A percentile compares a stretch with the other conserved stretches of the same genome.
Evolutionary conservation across 2,113 vertebrate genomes (phyloP).

Genomic region (Aepyceros melampus): DNA sequence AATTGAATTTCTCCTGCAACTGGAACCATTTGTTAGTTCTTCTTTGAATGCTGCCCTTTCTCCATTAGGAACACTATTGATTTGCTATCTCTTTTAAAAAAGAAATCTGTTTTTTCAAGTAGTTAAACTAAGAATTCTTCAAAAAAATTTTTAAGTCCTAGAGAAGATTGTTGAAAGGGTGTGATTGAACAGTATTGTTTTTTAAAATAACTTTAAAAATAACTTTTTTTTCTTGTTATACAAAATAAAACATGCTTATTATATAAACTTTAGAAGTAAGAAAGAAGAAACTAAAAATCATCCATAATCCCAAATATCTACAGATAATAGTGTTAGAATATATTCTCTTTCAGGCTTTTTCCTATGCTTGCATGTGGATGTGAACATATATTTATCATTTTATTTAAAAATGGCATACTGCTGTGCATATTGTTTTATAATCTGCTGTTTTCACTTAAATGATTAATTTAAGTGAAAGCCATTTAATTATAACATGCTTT

Average conservation of each 20-base stretch:
- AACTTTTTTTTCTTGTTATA: not conserved
- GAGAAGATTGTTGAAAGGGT: conserved; percentile 14
- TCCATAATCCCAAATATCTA: not conserved
- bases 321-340: not conserved
- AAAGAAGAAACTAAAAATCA: conserved; percentile 29
- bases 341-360: not conserved
- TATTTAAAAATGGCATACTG: not conserved
- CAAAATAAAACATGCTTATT: not conserved
- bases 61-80: conserved; percentile 47
- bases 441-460: not conserved
- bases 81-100: conserved; percentile 36
- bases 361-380: not conserved
- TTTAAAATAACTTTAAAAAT: conserved; percentile 20
- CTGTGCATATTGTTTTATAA: not conserved
- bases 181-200: conserved; percentile 36
- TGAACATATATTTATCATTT: not conserved
- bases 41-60: conserved; percentile 47
- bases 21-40: conserved; percentile 55
- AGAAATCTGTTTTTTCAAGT: conserved; percentile 35
- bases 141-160: not conserved
- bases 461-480: not conserved
- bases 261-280: conserved; percentile 32
- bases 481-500: not conserved
- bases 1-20: conserved; percentile 58
- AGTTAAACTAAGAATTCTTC: conserved; percentile 27